These are phyloP conservation scores for Phortica okadai DNA, from an alignment of 2,888 invertebrate species.

Conservation along the genomic window DNA sequence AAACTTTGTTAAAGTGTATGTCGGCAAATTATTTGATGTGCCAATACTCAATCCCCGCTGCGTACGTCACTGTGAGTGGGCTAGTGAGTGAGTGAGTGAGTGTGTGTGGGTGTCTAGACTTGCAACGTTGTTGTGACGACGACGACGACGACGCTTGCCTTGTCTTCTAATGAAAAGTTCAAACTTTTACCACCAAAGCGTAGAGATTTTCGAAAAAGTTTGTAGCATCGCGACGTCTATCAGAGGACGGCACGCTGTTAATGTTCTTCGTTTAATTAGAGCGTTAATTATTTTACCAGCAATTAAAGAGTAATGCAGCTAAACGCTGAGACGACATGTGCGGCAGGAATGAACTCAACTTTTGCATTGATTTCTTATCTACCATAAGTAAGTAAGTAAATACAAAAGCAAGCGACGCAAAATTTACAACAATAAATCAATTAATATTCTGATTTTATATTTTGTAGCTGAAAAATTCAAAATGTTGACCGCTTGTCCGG, in stretches of 20 bases:
- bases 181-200: background rate
- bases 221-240: background rate
- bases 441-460: background rate
- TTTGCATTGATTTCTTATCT: background rate
- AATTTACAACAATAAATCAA: background rate
- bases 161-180: background rate
- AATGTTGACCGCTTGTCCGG: conserved; percentile 57
- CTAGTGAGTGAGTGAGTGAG: background rate
- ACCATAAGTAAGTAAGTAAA: background rate
- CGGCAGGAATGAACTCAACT: background rate
- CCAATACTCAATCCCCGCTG: no score
- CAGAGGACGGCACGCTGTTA: background rate
- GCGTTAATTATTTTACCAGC: background rate
- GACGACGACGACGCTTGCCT: background rate
- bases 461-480: conserved; percentile 19
- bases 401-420: background rate
- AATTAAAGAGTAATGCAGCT: background rate
- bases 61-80: background rate
- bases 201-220: background rate
- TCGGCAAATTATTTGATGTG: no score
- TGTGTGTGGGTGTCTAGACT: background rate
- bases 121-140: background rate
- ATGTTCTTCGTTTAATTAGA: background rate
- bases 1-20: no score
- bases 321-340: background rate